Percentiles rank a stretch among this genome's conserved stretches.
Conservation (phyloP, 2,888 invertebrate genomes). For the Herminia tarsipennalis region DNA sequence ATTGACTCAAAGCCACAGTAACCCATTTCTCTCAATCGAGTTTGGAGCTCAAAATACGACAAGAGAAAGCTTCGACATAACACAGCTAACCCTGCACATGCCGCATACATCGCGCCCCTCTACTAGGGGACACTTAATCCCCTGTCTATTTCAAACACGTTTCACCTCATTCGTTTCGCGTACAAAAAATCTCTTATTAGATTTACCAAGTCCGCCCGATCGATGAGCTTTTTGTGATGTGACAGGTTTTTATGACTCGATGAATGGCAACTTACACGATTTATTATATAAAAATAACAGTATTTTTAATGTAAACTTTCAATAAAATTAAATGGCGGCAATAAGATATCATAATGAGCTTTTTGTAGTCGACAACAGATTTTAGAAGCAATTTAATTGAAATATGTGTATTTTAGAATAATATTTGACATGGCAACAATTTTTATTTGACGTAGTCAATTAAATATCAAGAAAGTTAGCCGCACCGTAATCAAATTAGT, state of each 20-base stretch:
- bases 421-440: slow-evolving; percentile 9
- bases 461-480: slow-evolving; percentile 24
- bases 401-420: background rate
- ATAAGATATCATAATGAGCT: no score
- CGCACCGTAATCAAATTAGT: slow-evolving; percentile 19
- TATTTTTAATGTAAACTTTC: background rate
- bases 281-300: background rate
- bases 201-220: slow-evolving; percentile 73
- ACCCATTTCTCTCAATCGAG: slow-evolving; percentile 32
- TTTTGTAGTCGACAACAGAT: no score
- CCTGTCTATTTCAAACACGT: slow-evolving; percentile 85
- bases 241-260: slow-evolving; percentile 55
- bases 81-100: slow-evolving; percentile 33
- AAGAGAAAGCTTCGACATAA: slow-evolving; percentile 25
- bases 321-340: no score
- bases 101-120: slow-evolving; percentile 51
- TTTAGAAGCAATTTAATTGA: background rate
- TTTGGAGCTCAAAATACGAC: slow-evolving; percentile 18
- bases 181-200: slow-evolving; percentile 81
- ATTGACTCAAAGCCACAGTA: slow-evolving; percentile 25
- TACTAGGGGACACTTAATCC: slow-evolving; percentile 81
- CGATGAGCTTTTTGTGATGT: slow-evolving; percentile 74
- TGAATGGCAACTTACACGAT: slow-evolving; percentile 27
- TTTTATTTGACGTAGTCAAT: slow-evolving; percentile 2
- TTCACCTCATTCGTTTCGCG: slow-evolving; percentile 83